Base-by-base conservation (phyloP, 2,888 invertebrate species). In the Aspidapion aeneum region DNA sequence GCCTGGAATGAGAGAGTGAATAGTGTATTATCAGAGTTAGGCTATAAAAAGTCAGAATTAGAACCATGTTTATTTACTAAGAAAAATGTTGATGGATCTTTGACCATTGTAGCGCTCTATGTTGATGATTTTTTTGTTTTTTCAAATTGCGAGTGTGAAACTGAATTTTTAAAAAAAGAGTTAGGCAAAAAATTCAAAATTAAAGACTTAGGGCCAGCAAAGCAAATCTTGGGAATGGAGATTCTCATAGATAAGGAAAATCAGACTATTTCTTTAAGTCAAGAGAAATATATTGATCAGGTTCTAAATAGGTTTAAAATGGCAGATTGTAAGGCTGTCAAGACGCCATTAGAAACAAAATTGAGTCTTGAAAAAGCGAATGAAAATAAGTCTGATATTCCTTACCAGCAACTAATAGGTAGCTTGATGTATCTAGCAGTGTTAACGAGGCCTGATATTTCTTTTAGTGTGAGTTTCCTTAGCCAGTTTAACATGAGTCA, bases 111-210 rank as follows among this genome's bases (percentile, higher is more conserved):
- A 18, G 66, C 68, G 7, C 21, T 70, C 12, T 68, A 70, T 67
- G 71, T 71, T 3, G 71, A 71, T 48, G 69, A 71, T 63, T 70
- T 71, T 54, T 68, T 70, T 61, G 51, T 68, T 63, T 70, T 70
- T 58, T 68, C 64, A 50, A 66, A 67, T 58, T 54, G 65, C 59
- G 7, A 21, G 12, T 50, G 50, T 12, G 65, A 69, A 65, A 55
- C 21, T 1, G 48, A 63, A 58, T 59, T 58, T 61, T 50, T 69
- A 22, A 60, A 68, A 60, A 18, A 12, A n/a, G 21, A 68, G 21
- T 61, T 68, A 57, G 63, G 57, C 65, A 62, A 52, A 49, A 65
- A 64, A 49, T 71, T 70, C 64, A 62, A 60, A 5, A 59, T 67
- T 19, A 65, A 65, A 58, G 60, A 66, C 59, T 63, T 68, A 35